phyloP scores from a whole-genome alignment of 2,113 vertebrate genomes.

The Nerophis ophidion region DNA sequence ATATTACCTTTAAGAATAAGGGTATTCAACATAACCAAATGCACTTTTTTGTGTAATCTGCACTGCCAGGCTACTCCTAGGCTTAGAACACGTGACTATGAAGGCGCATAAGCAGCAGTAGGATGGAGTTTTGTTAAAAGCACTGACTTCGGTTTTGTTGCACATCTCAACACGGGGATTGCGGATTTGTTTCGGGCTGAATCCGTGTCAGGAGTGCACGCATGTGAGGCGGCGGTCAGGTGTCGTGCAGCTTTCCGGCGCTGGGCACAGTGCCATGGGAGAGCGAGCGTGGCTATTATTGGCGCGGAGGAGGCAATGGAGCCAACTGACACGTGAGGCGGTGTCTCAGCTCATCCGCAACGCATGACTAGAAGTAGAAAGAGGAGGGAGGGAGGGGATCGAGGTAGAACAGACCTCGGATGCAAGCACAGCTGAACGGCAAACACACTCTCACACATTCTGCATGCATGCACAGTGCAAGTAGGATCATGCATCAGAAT shows the following conservation, averaged over 20 bases:
- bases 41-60: neutral
- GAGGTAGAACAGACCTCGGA: neutral
- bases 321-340: constrained; percentile 69
- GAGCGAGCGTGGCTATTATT: constrained; percentile 69
- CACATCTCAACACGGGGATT: constrained; percentile 56
- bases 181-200: constrained; percentile 57
- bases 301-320: constrained; percentile 65
- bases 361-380: constrained; percentile 50
- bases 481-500: constrained; percentile 6
- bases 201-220: constrained; percentile 70
- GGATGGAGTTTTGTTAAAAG: constrained; percentile 8
- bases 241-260: constrained; percentile 62
- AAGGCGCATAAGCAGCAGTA: constrained; percentile 12
- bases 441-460: neutral
- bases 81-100: constrained; percentile 52
- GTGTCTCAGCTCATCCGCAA: constrained; percentile 61
- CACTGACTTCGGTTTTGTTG: constrained; percentile 33
- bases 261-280: constrained; percentile 63
- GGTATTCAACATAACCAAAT: neutral
- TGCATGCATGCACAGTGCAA: neutral
- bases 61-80: constrained; percentile 11
- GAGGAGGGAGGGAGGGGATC: neutral
- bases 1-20: neutral
- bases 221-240: constrained; percentile 77
- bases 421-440: constrained; percentile 4